These are phyloP conservation scores for Hyperoplus lanceolatus DNA, from an alignment of 2,797 vertebrate species.

Conservation along the genomic window DNA sequence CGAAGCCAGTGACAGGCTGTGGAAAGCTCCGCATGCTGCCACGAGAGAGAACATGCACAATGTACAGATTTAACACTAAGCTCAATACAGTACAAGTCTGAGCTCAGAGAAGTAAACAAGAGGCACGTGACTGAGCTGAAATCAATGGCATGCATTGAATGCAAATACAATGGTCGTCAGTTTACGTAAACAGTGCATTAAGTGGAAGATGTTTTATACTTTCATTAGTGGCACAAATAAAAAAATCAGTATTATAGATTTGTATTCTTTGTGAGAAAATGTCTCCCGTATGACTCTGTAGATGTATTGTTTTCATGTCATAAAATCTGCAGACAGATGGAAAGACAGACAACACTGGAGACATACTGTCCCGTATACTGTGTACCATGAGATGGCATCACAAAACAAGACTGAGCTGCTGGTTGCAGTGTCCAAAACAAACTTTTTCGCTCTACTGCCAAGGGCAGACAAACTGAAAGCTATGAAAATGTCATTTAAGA, in stretches of 20 bases:
- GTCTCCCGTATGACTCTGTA: not conserved
- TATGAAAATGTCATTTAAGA: not conserved
- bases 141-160: not conserved
- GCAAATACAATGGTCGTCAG: not conserved
- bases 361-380: not conserved
- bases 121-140: not conserved
- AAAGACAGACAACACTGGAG: not conserved
- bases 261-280: too few relatives aligned
- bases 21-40: constrained; percentile 45
- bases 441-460: not conserved
- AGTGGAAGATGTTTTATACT: not conserved
- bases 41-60: constrained; percentile 24
- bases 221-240: too few relatives aligned
- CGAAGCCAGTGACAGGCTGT: constrained; percentile 28
- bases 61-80: constrained; percentile 54
- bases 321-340: not conserved
- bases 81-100: constrained; percentile 13
- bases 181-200: not conserved
- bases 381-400: not conserved
- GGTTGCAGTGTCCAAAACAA: constrained; percentile 34
- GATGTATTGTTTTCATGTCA: not conserved
- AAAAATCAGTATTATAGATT: too few relatives aligned
- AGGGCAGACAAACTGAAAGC: not conserved
- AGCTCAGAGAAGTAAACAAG: constrained; percentile 20
- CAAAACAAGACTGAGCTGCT: constrained; percentile 24